Evolutionary conservation across 2,113 vertebrate genomes (phyloP).

Genomic region (Lonchura striata): DNA sequence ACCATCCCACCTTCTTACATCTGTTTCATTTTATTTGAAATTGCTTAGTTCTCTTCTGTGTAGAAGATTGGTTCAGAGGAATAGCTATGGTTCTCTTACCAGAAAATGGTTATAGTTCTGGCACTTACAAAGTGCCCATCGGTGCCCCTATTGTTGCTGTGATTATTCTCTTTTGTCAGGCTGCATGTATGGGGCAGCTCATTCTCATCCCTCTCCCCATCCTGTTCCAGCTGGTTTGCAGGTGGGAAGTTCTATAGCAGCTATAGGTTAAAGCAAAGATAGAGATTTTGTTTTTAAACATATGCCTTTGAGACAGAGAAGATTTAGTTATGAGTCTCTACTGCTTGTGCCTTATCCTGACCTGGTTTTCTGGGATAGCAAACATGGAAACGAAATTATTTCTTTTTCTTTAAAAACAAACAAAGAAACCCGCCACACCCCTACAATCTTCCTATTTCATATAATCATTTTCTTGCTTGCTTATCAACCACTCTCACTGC

Average conservation of each 20-base stretch:
- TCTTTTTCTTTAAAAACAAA: neutral
- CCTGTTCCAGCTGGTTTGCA: neutral
- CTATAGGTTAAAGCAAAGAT: neutral
- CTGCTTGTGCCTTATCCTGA: neutral
- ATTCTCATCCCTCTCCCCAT: neutral
- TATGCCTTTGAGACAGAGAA: neutral
- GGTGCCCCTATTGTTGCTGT: neutral
- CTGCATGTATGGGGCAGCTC: neutral
- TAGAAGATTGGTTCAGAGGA: neutral
- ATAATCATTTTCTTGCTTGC: neutral
- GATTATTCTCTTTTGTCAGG: neutral
- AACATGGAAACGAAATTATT: neutral
- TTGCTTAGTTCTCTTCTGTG: neutral
- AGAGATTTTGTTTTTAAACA: neutral
- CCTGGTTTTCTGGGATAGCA: neutral
- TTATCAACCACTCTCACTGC: conserved; percentile 2
- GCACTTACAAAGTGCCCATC: neutral
- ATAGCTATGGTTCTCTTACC: neutral
- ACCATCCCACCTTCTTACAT: neutral
- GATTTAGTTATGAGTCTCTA: neutral
- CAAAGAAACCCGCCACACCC: neutral
- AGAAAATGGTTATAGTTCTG: neutral
- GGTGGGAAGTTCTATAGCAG: neutral
- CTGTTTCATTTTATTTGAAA: neutral
- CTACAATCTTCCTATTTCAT: neutral